Conservation (phyloP, 92 coral and sea anemone genomes). For the Bergia sp. region DNA sequence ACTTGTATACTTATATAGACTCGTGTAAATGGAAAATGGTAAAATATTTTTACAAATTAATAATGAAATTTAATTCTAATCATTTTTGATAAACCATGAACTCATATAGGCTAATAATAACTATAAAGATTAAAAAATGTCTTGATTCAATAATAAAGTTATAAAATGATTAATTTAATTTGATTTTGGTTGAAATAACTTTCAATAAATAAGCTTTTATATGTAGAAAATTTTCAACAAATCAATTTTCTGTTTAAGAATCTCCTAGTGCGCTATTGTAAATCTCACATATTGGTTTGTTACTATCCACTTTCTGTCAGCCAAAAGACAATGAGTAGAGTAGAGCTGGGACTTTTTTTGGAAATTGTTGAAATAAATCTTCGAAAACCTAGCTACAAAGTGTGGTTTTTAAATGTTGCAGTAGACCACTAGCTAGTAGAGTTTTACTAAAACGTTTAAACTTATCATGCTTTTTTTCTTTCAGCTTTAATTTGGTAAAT, state of each 20-base stretch:
- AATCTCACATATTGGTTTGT: conserved; percentile 3
- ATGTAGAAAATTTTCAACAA: conserved; percentile 6
- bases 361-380: conserved; percentile 6
- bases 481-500: background rate
- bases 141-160: background rate
- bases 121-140: conserved; percentile 2
- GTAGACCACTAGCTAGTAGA: conserved; percentile 4
- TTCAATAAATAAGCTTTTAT: conserved; percentile 1
- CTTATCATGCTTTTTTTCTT: background rate
- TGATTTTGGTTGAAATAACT: conserved; percentile 2
- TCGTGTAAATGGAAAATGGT: background rate
- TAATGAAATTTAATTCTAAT: too few species aligned
- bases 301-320: background rate
- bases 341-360: conserved; percentile 10
- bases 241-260: conserved; percentile 15
- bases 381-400: conserved; percentile 12
- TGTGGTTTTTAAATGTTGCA: conserved; percentile 8
- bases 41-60: conserved; percentile 7
- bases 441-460: background rate
- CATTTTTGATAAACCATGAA: background rate
- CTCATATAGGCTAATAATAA: conserved; percentile 8
- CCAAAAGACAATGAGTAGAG: background rate
- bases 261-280: background rate
- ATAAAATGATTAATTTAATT: background rate
- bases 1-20: too few species aligned